Percentiles rank a stretch among this genome's conserved stretches.
Conservation (phyloP, 2,888 invertebrate species). For the Protophormia terraenovae region DNA sequence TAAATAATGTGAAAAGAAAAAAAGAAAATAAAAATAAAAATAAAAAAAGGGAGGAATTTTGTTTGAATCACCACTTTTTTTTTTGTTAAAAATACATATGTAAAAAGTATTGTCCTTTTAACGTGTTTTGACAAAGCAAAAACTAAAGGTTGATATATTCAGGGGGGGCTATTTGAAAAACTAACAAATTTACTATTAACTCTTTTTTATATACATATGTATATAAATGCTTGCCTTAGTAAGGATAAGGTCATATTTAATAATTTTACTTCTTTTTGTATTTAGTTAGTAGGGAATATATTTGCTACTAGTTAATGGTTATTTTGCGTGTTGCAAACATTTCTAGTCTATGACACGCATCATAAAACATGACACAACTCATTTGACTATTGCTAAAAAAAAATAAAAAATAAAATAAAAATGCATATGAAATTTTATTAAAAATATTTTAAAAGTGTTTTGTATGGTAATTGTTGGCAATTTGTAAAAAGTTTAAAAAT, state of each 20-base stretch:
- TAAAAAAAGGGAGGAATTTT: slow-evolving; percentile 1
- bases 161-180: not conserved
- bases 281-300: not conserved
- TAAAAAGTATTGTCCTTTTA: slow-evolving; percentile 14
- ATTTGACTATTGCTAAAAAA: not conserved
- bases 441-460: slow-evolving; percentile 23
- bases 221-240: not conserved
- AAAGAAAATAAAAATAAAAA: not conserved
- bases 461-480: slow-evolving; percentile 17
- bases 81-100: not conserved
- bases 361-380: slow-evolving; percentile 19
- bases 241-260: slow-evolving; percentile 50
- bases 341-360: slow-evolving; percentile 13
- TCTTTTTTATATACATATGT: not conserved
- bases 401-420: not conserved
- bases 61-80: slow-evolving; percentile 12
- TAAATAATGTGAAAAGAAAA: not conserved
- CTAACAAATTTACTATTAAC: not conserved
- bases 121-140: not conserved
- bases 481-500: slow-evolving; percentile 20
- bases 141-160: not conserved
- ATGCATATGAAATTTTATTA: too few relatives aligned
- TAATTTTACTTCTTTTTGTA: not conserved
- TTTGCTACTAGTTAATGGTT: slow-evolving; percentile 46
- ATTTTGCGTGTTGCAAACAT: slow-evolving; percentile 50